These are phyloP conservation scores for Syrista parreyssii DNA, from an alignment of 2,888 invertebrate genomes.

Conservation along the genomic window DNA sequence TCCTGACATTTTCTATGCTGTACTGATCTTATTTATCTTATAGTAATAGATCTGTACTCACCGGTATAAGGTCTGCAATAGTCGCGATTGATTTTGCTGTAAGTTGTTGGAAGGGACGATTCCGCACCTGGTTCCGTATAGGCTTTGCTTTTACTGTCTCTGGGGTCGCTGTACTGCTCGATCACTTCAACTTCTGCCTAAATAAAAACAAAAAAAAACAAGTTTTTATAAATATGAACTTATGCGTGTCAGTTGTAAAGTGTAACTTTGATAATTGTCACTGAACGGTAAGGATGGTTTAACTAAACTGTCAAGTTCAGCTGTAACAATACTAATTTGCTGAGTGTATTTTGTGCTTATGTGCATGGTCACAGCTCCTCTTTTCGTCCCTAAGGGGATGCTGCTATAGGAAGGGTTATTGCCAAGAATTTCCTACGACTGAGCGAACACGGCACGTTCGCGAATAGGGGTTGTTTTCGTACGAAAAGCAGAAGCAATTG, in stretches of 20 bases:
- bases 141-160: conserved; percentile 70
- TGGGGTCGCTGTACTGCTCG: conserved; percentile 80
- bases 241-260: neutral
- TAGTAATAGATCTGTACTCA: conserved; percentile 43
- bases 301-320: conserved; percentile 4
- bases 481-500: neutral
- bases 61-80: conserved; percentile 71
- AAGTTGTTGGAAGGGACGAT: conserved; percentile 55
- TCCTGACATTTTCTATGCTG: no score
- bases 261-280: neutral
- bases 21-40: no score
- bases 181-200: conserved; percentile 75
- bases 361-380: neutral
- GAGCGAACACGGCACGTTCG: conserved; percentile 7
- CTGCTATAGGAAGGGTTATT: conserved; percentile 17
- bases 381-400: conserved; percentile 12
- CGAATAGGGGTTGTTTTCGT: neutral
- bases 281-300: neutral
- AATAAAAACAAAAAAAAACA: conserved; percentile 28
- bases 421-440: neutral
- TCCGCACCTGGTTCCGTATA: conserved; percentile 65
- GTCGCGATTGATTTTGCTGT: conserved; percentile 70
- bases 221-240: neutral
- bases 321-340: conserved; percentile 22
- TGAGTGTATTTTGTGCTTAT: conserved; percentile 16